phyloP scores from a whole-genome alignment of 1,140 invertebrate species.

The Oedothorax gibbosus region DNA sequence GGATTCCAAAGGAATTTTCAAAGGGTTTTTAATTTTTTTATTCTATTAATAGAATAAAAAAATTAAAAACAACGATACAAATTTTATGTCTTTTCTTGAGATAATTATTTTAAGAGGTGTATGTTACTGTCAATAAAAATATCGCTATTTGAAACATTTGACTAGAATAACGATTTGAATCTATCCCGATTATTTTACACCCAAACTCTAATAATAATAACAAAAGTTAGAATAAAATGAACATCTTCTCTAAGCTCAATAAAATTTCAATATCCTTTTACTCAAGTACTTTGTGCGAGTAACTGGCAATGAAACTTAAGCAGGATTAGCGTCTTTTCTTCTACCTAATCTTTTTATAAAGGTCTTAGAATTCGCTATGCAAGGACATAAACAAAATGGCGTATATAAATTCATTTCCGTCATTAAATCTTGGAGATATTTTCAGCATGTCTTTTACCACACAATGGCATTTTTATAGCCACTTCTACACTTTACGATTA shows the following conservation, averaged over 20 bases:
- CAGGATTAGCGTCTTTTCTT: neutral
- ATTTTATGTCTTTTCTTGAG: no score
- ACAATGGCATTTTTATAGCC: conserved; percentile 33
- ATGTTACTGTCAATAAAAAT: no score
- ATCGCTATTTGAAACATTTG: no score
- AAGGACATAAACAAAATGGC: conserved; percentile 9
- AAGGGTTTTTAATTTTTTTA: no score
- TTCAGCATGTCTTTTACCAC: conserved; percentile 20
- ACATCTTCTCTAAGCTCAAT: neutral
- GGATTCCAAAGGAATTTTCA: no score
- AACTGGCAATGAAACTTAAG: conserved; percentile 11
- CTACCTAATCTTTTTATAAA: conserved; percentile 4
- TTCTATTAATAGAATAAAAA: no score
- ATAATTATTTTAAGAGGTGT: no score
- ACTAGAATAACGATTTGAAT: no score
- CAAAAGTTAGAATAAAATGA: neutral
- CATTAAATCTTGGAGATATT: neutral
- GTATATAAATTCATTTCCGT: neutral
- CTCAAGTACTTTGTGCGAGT: conserved; percentile 10
- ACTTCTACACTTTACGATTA: conserved; percentile 37
- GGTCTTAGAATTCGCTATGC: neutral
- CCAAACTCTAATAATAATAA: neutral
- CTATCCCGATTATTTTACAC: no score
- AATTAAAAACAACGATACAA: no score
- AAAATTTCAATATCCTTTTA: conserved; percentile 19